Base-by-base conservation (phyloP, 2,797 vertebrate species). In the Trematomus bernacchii region DNA sequence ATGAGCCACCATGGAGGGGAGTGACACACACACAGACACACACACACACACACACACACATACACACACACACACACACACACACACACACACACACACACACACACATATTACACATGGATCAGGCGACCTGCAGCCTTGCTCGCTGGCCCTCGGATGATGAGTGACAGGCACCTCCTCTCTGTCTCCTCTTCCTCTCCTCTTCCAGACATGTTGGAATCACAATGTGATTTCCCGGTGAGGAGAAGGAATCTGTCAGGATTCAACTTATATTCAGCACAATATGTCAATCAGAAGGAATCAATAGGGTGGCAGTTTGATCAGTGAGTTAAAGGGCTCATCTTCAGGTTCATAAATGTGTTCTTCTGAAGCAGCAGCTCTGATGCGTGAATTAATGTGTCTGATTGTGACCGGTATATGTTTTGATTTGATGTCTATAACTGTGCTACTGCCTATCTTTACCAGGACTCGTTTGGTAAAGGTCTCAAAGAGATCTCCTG, bases 141-240 rank as follows among this genome's bases (percentile, higher is more conserved):
- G 91, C 88, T 93, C 71, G 73, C 90, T 89, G 90, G 90, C 84
- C 93, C 90, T 93, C 76, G 85, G 91, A 91, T 93, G 91, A 92
- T 87, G 91, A 84, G 78, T 91, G 85, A 85, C 80, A 91, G 86
- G 76, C 85, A 81, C 82, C 82, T 83, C 62, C 69, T 67, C 66
- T 79, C 70, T 73, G 62, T 80, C 84, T 66, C 67, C 62, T 71
- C 51, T 30, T 71, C 40, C 66, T 55, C 54, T 46, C 63, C 21
- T 21, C 21, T 21, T 21, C 8, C 66, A 30, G 72, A 74, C 44
- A 40, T 23, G 53, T 37, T 66, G 71, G 73, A 76, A 82, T 73
- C 44, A 23, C 71, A 46, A 50, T 83, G 79, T 69, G 62, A 78
- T 71, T 71, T 53, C 54, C 59, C 8, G 19, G 60, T 23, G 62